Conservation (phyloP, 2,888 invertebrate species). For the Athripsodes cinereus region DNA sequence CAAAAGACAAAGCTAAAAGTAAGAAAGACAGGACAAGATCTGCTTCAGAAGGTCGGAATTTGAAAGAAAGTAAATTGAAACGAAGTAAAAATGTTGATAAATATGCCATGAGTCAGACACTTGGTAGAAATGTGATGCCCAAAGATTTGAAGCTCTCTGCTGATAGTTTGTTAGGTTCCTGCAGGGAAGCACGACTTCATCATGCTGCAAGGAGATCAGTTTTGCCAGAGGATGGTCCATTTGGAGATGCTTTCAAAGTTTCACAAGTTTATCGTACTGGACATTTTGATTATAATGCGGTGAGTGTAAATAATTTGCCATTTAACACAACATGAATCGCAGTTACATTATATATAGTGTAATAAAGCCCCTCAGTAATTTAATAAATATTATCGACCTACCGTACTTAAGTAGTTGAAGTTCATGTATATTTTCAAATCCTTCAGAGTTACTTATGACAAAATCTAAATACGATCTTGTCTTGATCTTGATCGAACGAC, state of each 20-base stretch:
- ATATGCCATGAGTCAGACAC: constrained; percentile 7
- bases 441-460: no score
- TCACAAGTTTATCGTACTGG: constrained; percentile 20
- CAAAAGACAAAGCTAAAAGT: constrained; percentile 8
- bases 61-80: constrained; percentile 13
- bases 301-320: no score
- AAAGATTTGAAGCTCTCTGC: constrained; percentile 17
- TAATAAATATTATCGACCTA: no score
- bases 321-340: no score
- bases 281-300: constrained; percentile 24
- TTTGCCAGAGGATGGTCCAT: constrained; percentile 13
- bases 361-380: no score
- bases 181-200: constrained; percentile 23
- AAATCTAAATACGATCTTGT: no score
- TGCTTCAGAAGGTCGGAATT: constrained; percentile 18
- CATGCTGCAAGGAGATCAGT: constrained; percentile 23
- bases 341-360: no score
- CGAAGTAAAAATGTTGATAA: constrained; percentile 5
- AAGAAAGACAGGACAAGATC: constrained; percentile 11
- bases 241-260: constrained; percentile 26
- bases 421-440: no score
- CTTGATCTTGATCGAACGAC: no score
- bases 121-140: constrained; percentile 10
- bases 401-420: no score
- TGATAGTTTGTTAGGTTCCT: constrained; percentile 23